Evolutionary conservation across 2,797 vertebrate genomes (phyloP), one percentile per base, ranked within the genome.

Genomic region (Alca torda): DNA sequence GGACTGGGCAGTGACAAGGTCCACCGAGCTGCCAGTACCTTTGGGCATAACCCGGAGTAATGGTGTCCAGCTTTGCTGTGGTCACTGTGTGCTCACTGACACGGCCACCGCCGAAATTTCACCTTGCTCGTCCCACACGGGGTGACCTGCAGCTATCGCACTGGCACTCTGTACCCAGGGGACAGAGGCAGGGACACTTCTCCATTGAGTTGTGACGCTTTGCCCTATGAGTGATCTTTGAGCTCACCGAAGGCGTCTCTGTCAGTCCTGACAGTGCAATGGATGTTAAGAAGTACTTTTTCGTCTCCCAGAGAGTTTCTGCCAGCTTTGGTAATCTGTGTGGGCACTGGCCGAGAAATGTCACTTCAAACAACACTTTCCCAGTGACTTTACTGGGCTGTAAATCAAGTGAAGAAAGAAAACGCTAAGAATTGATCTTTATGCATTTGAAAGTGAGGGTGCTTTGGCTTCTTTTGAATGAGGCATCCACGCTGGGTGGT

Each of bases 71-170:
- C 23, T 46, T 57, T 61, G 75, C 67, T 65, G 13, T 30, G 75
- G 46, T 41, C 91, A 30, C 39, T 7, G 1, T 3, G 28, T 18
- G 33, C 16, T 23, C 31, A 21, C 4, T 28, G 54, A 14, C 28
- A 2, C 1, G 2, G 2, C 20, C 60, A 6, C 20, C 2, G 0
- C 13, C 3, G 0, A 24, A 31, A 19, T 16, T 81, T 45, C 35
- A 19, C 31, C 59, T 28, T 45, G 21, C 9, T 60, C n/a, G 8
- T 60, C 28, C 53, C 74, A 48, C 3, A 14, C 13, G 2, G 37
- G 20, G 30, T 41, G n/a, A 60, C 11, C 63, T 68, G n/a, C 30
- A 78, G 65, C 61, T 30, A 1, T 1, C 25, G 73, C 39, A 35
- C 48, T 37, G 19, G 17, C 45, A 64, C 8, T 77, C 18, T 35